phyloP scores from a whole-genome alignment of 2,888 invertebrate genomes.

The Adineta ricciae region DNA sequence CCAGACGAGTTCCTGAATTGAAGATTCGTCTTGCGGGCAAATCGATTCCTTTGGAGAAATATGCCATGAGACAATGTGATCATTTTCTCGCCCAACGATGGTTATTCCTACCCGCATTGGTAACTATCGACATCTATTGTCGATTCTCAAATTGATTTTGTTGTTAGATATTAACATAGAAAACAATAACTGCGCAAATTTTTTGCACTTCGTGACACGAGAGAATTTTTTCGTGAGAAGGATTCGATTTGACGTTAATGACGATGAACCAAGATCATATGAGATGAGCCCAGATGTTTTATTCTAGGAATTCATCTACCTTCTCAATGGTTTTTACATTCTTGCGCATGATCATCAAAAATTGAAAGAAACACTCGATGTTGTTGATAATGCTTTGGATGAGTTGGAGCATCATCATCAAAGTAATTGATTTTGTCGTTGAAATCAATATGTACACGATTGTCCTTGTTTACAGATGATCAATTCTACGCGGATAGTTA shows the following conservation, averaged over 20 bases:
- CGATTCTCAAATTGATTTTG: neutral
- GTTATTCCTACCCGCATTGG: slow-evolving; percentile 68
- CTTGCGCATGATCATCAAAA: slow-evolving; percentile 62
- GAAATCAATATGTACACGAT: neutral
- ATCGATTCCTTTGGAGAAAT: slow-evolving; percentile 91
- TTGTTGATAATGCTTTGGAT: slow-evolving; percentile 46
- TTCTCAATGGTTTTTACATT: slow-evolving; percentile 82
- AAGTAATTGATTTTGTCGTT: neutral
- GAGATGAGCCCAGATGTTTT: too few species aligned
- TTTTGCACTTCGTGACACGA: neutral
- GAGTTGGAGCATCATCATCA: slow-evolving; percentile 35
- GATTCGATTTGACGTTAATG: slow-evolving; percentile 62
- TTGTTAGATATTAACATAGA: too few species aligned
- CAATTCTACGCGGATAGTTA: neutral
- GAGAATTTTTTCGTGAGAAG: slow-evolving; percentile 39
- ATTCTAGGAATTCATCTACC: slow-evolving; percentile 67
- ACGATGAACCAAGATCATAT: neutral
- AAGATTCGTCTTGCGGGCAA: slow-evolving; percentile 87
- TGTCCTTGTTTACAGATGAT: neutral
- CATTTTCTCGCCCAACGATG: slow-evolving; percentile 66
- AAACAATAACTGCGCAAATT: too few species aligned
- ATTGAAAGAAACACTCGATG: slow-evolving; percentile 44
- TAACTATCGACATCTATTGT: slow-evolving; percentile 40
- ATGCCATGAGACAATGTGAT: slow-evolving; percentile 71
- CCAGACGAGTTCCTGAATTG: slow-evolving; percentile 66